Evolutionary conservation across 2,888 invertebrate genomes (phyloP).

Genomic region (Apoda limacodes): DNA sequence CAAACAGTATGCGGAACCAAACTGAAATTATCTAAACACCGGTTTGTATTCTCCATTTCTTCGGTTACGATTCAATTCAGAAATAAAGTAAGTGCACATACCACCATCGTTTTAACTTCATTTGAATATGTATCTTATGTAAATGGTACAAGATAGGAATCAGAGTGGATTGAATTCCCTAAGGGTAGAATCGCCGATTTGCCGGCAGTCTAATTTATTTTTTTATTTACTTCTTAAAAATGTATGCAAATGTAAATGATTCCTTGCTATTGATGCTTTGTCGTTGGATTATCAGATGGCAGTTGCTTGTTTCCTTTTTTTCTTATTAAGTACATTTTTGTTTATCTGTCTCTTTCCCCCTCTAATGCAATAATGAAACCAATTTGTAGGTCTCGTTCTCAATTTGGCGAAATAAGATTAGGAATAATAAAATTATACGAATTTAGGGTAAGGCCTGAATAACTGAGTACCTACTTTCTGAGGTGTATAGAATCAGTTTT

Average conservation of each 20-base stretch:
- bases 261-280: constrained; percentile 37
- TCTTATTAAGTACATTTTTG: constrained; percentile 9
- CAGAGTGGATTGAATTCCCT: constrained; percentile 16
- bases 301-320: constrained; percentile 22
- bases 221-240: constrained; percentile 45
- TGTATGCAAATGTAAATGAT: constrained; percentile 44
- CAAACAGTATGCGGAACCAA: too few relatives aligned
- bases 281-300: constrained; percentile 35
- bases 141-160: constrained; percentile 17
- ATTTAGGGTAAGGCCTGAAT: constrained; percentile 36
- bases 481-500: too few relatives aligned
- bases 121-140: constrained; percentile 22
- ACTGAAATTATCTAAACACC: too few relatives aligned
- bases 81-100: too few relatives aligned
- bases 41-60: too few relatives aligned
- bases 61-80: too few relatives aligned
- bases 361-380: constrained; percentile 28
- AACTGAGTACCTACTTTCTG: too few relatives aligned
- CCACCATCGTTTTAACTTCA: too few relatives aligned
- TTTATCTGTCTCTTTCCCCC: constrained; percentile 22
- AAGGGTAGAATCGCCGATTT: constrained; percentile 23
- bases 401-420: constrained; percentile 41
- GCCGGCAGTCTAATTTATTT: constrained; percentile 26
- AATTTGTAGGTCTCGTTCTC: constrained; percentile 39
- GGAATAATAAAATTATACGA: constrained; percentile 65